Evolutionary conservation across 1,140 invertebrate genomes (phyloP).

Genomic region (Protaetia brevitarsis): DNA sequence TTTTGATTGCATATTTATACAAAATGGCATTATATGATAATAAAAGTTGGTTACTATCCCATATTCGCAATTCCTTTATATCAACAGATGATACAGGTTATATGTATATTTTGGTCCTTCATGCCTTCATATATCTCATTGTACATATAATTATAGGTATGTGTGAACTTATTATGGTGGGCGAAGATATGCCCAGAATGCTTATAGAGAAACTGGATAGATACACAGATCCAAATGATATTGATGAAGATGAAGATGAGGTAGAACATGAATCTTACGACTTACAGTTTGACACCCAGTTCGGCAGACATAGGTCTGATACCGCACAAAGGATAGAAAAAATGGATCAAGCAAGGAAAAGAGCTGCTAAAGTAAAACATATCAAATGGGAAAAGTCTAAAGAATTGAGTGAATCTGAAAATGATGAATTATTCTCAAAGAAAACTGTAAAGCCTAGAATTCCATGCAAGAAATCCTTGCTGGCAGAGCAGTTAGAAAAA

Average conservation of each 20-base stretch:
- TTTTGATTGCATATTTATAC: no score
- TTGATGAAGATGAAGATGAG: conserved; percentile 71
- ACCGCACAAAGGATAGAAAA: conserved; percentile 87
- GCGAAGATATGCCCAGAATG: conserved; percentile 60
- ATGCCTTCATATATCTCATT: conserved; percentile 43
- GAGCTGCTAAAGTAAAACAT: conserved; percentile 72
- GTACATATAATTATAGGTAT: conserved; percentile 58
- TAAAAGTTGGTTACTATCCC: conserved; percentile 85
- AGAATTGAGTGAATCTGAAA: conserved; percentile 57
- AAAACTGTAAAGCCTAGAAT: conserved; percentile 49
- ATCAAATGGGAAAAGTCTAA: conserved; percentile 71
- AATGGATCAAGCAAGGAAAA: conserved; percentile 80
- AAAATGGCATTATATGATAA: conserved; percentile 90
- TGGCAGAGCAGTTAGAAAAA: conserved; percentile 72
- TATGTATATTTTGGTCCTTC: no score
- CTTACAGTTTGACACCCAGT: conserved; percentile 70
- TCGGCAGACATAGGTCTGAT: conserved; percentile 76
- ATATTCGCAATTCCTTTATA: conserved; percentile 91
- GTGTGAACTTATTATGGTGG: conserved; percentile 67
- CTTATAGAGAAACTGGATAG: conserved; percentile 58
- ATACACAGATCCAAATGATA: conserved; percentile 74
- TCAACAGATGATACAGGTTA: conserved; percentile 90
- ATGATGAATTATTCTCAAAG: conserved; percentile 65
- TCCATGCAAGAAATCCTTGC: conserved; percentile 55
- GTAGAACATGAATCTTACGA: conserved; percentile 64